These are phyloP conservation scores for Coelopa pilipes DNA, from an alignment of 2,888 invertebrate species.

Conservation along the genomic window DNA sequence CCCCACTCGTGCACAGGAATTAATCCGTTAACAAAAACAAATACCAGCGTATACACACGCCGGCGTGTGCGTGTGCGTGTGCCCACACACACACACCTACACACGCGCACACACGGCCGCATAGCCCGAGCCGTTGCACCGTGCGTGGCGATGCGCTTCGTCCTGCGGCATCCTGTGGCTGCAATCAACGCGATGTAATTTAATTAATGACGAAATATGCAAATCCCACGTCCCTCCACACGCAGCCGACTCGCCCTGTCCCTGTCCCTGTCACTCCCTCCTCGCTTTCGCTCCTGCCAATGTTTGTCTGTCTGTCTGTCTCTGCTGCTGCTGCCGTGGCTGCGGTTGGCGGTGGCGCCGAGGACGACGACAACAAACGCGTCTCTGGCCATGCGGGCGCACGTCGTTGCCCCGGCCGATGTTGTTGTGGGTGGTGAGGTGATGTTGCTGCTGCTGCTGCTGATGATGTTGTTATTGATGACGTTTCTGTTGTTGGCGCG, in stretches of 20 bases:
- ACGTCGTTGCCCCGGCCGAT: too few relatives aligned
- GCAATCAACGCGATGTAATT: constrained; percentile 32
- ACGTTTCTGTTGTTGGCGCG: too few relatives aligned
- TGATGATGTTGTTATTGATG: too few relatives aligned
- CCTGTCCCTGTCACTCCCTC: neutral
- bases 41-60: constrained; percentile 12
- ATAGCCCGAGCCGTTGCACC: neutral
- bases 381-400: too few relatives aligned
- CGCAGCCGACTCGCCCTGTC: neutral
- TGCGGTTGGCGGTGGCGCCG: constrained; percentile 18
- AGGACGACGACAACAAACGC: too few relatives aligned
- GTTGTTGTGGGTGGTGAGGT: too few relatives aligned
- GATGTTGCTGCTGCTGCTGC: too few relatives aligned
- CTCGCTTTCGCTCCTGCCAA: neutral
- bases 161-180: constrained; percentile 25
- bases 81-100: neutral
- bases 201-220: constrained; percentile 26
- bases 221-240: neutral
- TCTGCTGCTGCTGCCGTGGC: neutral
- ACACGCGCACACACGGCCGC: constrained; percentile 6
- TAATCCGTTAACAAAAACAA: constrained; percentile 26
- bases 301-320: neutral
- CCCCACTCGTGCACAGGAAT: neutral
- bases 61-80: neutral
- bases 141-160: constrained; percentile 6